These are phyloP conservation scores for Hydrotaea diabolus DNA, from an alignment of 2,888 invertebrate genomes.

Conservation along the genomic window DNA sequence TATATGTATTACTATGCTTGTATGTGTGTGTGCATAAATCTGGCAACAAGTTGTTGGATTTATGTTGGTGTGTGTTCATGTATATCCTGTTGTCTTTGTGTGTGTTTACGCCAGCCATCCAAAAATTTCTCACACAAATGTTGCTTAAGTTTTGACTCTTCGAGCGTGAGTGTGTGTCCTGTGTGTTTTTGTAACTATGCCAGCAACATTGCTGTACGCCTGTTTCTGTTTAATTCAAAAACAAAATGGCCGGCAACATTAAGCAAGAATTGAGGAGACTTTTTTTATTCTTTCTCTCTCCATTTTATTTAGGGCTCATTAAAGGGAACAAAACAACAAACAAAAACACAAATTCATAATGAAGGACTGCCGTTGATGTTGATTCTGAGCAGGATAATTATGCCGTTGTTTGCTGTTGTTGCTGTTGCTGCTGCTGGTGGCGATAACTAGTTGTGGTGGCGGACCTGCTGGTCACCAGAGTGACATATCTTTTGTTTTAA, in stretches of 20 bases:
- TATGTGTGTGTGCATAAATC: not conserved
- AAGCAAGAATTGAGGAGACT: not conserved
- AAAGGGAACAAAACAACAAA: constrained; percentile 6
- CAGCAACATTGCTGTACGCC: constrained; percentile 24
- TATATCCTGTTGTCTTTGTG: not conserved
- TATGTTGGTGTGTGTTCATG: too few relatives aligned
- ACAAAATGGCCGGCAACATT: constrained; percentile 49
- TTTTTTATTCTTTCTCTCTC: not conserved
- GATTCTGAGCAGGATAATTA: not conserved
- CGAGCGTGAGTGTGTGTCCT: not conserved
- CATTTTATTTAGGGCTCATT: not conserved
- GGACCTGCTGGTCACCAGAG: not conserved
- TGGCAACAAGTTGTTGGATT: constrained; percentile 46
- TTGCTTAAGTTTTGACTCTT: constrained; percentile 31
- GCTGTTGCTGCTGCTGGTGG: not conserved
- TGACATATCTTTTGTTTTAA: not conserved
- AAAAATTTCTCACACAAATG: constrained; percentile 7
- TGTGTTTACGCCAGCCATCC: not conserved
- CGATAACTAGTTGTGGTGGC: not conserved
- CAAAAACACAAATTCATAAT: too few relatives aligned
- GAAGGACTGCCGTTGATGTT: not conserved
- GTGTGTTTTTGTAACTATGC: not conserved
- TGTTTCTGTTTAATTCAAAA: constrained; percentile 4
- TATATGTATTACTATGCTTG: not conserved
- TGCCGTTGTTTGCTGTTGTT: not conserved